Evolutionary conservation across 2,888 invertebrate genomes (phyloP).

Genomic region (Geotrupes spiniger): DNA sequence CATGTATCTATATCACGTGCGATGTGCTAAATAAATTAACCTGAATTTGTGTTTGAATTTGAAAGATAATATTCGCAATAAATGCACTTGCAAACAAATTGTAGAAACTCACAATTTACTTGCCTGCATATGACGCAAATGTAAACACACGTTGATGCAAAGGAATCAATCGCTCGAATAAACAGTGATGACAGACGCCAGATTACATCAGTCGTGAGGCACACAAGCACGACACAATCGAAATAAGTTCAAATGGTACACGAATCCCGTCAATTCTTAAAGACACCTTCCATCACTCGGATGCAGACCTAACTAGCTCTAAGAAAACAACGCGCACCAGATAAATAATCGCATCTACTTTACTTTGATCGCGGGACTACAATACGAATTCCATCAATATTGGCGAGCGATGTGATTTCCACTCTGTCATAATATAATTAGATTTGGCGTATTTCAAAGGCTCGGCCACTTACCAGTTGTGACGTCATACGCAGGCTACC

Average conservation of each 20-base stretch:
- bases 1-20: too few species aligned
- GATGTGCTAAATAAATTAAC: too few species aligned
- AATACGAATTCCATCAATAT: slow-evolving; percentile 23
- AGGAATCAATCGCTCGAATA: not conserved
- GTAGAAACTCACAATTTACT: too few species aligned
- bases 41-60: too few species aligned
- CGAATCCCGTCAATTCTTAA: not conserved
- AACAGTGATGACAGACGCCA: not conserved
- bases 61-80: too few species aligned
- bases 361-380: slow-evolving; percentile 14
- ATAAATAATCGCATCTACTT: slow-evolving; percentile 3
- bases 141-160: not conserved
- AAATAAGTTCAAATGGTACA: not conserved
- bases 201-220: not conserved
- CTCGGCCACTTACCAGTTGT: slow-evolving; percentile 36
- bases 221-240: too few species aligned
- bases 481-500: slow-evolving; percentile 36
- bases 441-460: slow-evolving; percentile 39
- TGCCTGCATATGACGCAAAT: not conserved
- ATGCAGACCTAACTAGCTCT: not conserved
- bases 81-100: too few species aligned
- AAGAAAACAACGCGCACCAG: not conserved
- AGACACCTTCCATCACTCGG: not conserved
- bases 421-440: slow-evolving; percentile 36
- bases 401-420: slow-evolving; percentile 29